Evolutionary conservation across 2,113 vertebrate genomes (phyloP), one percentile per base, ranked within the genome.

Genomic region (Dasyornis broadbenti): DNA sequence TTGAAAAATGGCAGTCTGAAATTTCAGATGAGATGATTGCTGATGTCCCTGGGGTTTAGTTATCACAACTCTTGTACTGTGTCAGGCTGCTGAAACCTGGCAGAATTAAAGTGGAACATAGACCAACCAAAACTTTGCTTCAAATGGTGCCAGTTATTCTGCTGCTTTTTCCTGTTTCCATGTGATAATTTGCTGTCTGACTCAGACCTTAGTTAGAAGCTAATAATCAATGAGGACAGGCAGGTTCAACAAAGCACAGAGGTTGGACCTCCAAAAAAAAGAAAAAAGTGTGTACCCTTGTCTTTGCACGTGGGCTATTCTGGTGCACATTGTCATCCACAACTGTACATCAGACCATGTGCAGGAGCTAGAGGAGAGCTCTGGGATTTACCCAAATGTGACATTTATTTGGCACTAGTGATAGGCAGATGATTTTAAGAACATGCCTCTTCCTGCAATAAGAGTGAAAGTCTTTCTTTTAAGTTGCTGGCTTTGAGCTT

Each of bases 261-360:
- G 7, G 9, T 9, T 37, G 13, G 49, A 23, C 31, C 12, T 82
- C n/a, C 10, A 6, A 15, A 45, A 7, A 40, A n/a, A n/a, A n/a
- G n/a, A 31, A 15, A 15, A 6, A 39, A 23, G 19, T 35, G n/a
- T 4, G 2, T 60, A 13, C 9, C 11, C 35, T 75, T 39, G 44
- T 69, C n/a, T 21, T 91, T 35, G 11, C 9, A 2, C 1, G 1
- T 20, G 37, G 11, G 37, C 72, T 61, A 0, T 52, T 68, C 52
- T 35, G 76, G 35, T 72, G 40, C 33, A 19, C 6, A 0, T 7
- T 63, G 16, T 7, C n/a, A 3, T 40, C 11, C 7, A 6, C 47
- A 40, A 42, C 39, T 0, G 0, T 87, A 27, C 49, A 15, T 63
- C 53, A 54, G 39, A 35, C 79, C 14, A 1, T 1, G 4, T 13